Base-by-base conservation (phyloP, 2,888 invertebrate genomes). In the Drosophila rellima region DNA sequence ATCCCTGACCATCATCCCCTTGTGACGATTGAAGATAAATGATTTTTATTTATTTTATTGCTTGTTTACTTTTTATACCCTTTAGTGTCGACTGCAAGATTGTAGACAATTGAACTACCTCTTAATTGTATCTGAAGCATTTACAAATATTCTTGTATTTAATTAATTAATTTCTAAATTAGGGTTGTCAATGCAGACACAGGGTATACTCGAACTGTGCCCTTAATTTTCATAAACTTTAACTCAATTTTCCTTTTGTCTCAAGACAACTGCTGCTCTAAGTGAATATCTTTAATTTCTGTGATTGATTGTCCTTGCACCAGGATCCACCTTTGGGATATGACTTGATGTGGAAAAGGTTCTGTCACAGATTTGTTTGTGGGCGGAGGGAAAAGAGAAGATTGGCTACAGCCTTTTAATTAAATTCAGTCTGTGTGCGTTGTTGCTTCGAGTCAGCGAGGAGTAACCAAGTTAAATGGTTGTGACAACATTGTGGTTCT, bases 261-360 rank as follows among this genome's bases (percentile, higher is more conserved):
- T 42, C 31, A 62, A 31, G 62, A 47, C 33, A 50, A 37, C 52
- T 54, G 40, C 31, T 51, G 11, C 37, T 44, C 35, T 56, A 45
- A 56, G 60, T 55, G 71, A 74, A 56, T 68, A 56, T 66, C 77
- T 80, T 82, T 70, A 64, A 80, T 74, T 82, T 74, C 63, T 77
- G 51, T 74, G 71, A 81, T 80, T 82, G 77, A 80, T 80, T 74
- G 67, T 59, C 51, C 40, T 44, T 18, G 45, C 51, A 45, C 18
- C 55, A 26, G 56, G 42, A 8, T 44, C n/a, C 35, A 23, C 54
- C 33, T 29, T 15, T 35, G 48, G 26, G 35, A 31, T 33, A 47
- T 17, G 15, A 10, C 54, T 33, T 33, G 33, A 13, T 33, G 33
- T 5, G 33, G 50, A 56, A 51, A 35, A 50, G 61, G 48, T 70